These are phyloP conservation scores for Dolichallabes microphthalmus DNA, from an alignment of 2,113 vertebrate species.

Conservation along the genomic window DNA sequence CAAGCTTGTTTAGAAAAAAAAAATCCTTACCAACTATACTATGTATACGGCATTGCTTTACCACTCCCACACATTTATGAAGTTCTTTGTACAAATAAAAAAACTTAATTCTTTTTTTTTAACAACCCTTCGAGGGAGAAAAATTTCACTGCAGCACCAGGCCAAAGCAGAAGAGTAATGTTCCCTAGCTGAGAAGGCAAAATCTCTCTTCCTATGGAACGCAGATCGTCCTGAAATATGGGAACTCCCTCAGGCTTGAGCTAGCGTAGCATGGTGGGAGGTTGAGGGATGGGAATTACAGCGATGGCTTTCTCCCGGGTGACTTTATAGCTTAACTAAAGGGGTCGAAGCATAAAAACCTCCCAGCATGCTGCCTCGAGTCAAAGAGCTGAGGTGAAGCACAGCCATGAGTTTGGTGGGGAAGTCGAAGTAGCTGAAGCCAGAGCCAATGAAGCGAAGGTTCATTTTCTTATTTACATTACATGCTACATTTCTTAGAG, in stretches of 20 bases:
- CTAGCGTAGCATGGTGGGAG: constrained; percentile 38
- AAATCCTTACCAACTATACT: background rate
- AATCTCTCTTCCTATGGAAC: constrained; percentile 47
- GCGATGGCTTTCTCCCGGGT: constrained; percentile 6
- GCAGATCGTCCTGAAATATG: constrained; percentile 50
- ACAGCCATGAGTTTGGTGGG: background rate
- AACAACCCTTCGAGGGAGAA: constrained; percentile 29
- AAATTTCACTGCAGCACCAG: constrained; percentile 11
- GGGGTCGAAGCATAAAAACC: constrained; percentile 46
- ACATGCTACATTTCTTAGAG: constrained; percentile 31
- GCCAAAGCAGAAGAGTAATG: constrained; percentile 49
- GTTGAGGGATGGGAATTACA: constrained; percentile 39
- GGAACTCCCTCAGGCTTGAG: constrained; percentile 50
- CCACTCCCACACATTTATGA: constrained; percentile 27
- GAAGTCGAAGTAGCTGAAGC: background rate
- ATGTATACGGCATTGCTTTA: background rate
- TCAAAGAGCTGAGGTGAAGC: constrained; percentile 18
- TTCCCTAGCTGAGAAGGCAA: constrained; percentile 46
- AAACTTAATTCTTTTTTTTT: constrained; percentile 19
- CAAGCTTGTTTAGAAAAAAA: background rate
- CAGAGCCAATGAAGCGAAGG: constrained; percentile 1
- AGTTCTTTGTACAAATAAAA: background rate
- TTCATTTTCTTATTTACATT: constrained; percentile 29
- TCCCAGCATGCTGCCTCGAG: constrained; percentile 28
- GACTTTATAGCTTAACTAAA: constrained; percentile 50